A percentile compares a stretch with the other conserved stretches of the same genome.
Evolutionary conservation across 2,113 vertebrate species (phyloP).

Genomic region (Vulpes lagopus): DNA sequence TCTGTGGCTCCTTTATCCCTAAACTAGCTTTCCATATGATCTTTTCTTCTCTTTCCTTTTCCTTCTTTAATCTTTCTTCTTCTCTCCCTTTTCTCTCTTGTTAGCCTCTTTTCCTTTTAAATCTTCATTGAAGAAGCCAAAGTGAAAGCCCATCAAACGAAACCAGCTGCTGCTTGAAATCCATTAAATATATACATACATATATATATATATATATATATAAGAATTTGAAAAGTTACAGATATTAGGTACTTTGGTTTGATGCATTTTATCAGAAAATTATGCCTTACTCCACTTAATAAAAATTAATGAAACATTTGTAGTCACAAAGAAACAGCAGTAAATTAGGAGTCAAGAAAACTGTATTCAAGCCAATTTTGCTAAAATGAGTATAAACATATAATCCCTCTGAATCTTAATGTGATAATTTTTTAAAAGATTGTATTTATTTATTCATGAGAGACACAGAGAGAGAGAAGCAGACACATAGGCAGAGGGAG

Average conservation of each 20-base stretch:
- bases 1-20: neutral
- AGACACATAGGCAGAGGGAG: too few species aligned
- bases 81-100: neutral
- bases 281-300: neutral
- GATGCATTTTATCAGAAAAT: slow-evolving; percentile 26
- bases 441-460: neutral
- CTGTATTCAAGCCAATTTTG: neutral
- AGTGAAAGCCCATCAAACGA: neutral
- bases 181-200: neutral
- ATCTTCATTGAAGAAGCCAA: neutral
- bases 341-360: neutral
- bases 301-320: neutral
- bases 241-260: neutral
- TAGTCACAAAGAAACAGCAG: neutral
- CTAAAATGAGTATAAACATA: neutral
- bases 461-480: too few species aligned
- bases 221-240: neutral
- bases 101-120: neutral
- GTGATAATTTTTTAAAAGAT: neutral
- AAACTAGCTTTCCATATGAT: too few species aligned
- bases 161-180: neutral
- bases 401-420: neutral
- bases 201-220: neutral
- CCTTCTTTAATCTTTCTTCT: neutral
- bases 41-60: neutral